These are phyloP conservation scores for Takifugu bimaculatus DNA, from an alignment of 2,113 vertebrate genomes.

Conservation along the genomic window DNA sequence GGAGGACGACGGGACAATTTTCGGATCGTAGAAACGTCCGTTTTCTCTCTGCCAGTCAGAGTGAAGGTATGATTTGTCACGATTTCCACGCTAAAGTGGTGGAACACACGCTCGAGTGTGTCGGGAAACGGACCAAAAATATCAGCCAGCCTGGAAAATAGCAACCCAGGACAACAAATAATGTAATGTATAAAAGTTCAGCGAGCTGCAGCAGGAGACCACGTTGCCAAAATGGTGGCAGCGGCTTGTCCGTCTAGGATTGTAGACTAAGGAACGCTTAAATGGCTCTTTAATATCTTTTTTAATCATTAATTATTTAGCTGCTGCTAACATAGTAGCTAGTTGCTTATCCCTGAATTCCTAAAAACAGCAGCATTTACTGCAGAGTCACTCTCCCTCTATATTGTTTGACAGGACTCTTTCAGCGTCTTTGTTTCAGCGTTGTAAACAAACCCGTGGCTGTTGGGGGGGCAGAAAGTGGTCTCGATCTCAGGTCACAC, in stretches of 20 bases:
- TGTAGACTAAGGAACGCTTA: too few species aligned
- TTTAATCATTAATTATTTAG: background rate
- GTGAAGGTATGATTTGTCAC: background rate
- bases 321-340: background rate
- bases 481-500: conserved; percentile 47
- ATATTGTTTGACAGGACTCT: conserved; percentile 63
- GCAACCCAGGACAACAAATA: too few species aligned
- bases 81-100: background rate
- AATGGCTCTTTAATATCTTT: background rate
- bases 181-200: too few species aligned
- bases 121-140: too few species aligned
- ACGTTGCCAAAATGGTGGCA: conserved; percentile 2
- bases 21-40: conserved; percentile 8
- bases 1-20: conserved; percentile 14
- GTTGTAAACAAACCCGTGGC: conserved; percentile 63
- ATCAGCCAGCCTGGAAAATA: too few species aligned
- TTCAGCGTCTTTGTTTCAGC: conserved; percentile 60
- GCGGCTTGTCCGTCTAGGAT: too few species aligned
- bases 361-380: conserved; percentile 25
- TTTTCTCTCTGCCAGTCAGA: conserved; percentile 1
- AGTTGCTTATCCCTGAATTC: conserved; percentile 19
- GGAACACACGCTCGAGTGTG: background rate
- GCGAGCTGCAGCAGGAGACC: conserved; percentile 36
- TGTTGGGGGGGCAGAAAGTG: conserved; percentile 24
- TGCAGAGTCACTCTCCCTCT: conserved; percentile 31